These are phyloP conservation scores for Mercenaria mercenaria DNA, from an alignment of 1,140 invertebrate genomes.

Conservation along the genomic window DNA sequence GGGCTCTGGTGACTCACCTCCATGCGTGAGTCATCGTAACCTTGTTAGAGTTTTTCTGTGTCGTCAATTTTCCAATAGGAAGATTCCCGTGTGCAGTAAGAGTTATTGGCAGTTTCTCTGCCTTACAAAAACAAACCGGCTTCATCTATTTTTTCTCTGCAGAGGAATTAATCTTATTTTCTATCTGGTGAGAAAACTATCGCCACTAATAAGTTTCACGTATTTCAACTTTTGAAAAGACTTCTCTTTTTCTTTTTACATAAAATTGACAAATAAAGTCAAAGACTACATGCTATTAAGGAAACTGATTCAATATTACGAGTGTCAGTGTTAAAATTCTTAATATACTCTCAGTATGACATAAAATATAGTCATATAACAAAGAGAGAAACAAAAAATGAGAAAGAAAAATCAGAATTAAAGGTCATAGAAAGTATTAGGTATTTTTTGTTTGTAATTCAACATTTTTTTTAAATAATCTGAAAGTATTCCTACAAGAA, in stretches of 20 bases:
- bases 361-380: too few relatives aligned
- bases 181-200: slow-evolving; percentile 5
- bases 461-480: too few relatives aligned
- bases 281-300: too few relatives aligned
- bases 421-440: too few relatives aligned
- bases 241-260: not conserved
- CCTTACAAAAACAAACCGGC: not conserved
- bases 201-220: not conserved
- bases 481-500: too few relatives aligned
- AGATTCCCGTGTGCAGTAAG: slow-evolving; percentile 21
- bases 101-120: slow-evolving; percentile 7
- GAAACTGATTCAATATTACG: too few relatives aligned
- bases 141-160: not conserved
- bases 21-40: slow-evolving; percentile 15
- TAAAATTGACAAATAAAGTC: too few relatives aligned
- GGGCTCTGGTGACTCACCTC: slow-evolving; percentile 19
- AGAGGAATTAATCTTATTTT: slow-evolving; percentile 23
- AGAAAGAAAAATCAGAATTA: too few relatives aligned
- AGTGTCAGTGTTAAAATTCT: too few relatives aligned
- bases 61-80: slow-evolving; percentile 51
- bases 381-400: too few relatives aligned
- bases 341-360: too few relatives aligned
- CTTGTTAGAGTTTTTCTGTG: slow-evolving; percentile 47
- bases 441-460: too few relatives aligned
- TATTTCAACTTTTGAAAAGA: not conserved